Conservation (phyloP, 2,797 vertebrate genomes). For the Lepus townsendii region DNA sequence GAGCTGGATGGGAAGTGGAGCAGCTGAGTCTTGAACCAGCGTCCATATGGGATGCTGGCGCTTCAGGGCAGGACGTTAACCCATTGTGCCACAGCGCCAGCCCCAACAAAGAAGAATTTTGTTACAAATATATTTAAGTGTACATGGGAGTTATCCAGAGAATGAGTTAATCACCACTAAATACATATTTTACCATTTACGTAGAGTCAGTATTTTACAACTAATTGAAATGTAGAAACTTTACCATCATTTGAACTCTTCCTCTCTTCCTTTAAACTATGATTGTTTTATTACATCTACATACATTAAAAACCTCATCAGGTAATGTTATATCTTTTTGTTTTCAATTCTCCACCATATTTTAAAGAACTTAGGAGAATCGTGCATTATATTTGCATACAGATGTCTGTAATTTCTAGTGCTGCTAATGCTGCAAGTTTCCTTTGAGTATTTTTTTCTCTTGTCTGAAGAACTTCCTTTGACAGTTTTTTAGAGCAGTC, state of each 20-base stretch:
- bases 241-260: background rate
- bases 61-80: too few relatives aligned
- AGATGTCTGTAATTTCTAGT: background rate
- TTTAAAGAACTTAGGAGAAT: slow-evolving; percentile 24
- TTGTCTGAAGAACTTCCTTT: slow-evolving; percentile 30
- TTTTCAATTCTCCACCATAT: background rate
- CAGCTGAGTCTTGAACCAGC: too few relatives aligned
- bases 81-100: too few relatives aligned
- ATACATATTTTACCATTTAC: background rate
- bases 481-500: background rate
- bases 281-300: background rate
- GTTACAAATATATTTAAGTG: too few relatives aligned
- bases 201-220: background rate
- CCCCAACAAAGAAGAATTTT: too few relatives aligned
- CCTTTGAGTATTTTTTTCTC: background rate
- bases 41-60: too few relatives aligned
- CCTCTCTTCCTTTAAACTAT: background rate
- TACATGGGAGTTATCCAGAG: too few relatives aligned
- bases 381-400: background rate
- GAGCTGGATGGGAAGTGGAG: too few relatives aligned
- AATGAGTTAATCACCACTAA: too few relatives aligned
- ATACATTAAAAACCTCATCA: background rate
- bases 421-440: slow-evolving; percentile 14
- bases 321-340: background rate
- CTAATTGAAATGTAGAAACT: slow-evolving; percentile 13